phyloP scores from a whole-genome alignment of 2,113 vertebrate genomes.

The Misgurnus anguillicaudatus region DNA sequence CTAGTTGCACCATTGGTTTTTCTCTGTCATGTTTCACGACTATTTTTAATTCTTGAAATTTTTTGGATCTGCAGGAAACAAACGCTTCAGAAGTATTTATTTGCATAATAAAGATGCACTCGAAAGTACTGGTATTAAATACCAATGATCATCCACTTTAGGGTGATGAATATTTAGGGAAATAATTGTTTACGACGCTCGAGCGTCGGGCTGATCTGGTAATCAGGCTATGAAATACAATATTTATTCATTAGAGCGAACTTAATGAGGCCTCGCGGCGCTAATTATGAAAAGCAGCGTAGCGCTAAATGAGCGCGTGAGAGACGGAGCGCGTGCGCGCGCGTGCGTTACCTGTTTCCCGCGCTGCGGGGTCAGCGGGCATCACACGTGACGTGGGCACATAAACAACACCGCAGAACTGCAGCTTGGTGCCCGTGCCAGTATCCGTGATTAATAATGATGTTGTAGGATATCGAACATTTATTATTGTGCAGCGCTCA shows the following conservation, averaged over 20 bases:
- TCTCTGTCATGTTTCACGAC: too few species aligned
- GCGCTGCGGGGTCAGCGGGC: slow-evolving; percentile 28
- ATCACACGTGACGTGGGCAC: slow-evolving; percentile 7
- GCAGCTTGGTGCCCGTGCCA: slow-evolving; percentile 1
- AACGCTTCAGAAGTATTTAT: slow-evolving; percentile 77
- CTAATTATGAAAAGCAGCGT: slow-evolving; percentile 99
- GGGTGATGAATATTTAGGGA: slow-evolving; percentile 96
- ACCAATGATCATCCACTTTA: slow-evolving; percentile 93
- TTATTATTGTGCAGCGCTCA: slow-evolving; percentile 8
- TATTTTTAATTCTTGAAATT: slow-evolving; percentile 32
- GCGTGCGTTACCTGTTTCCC: slow-evolving; percentile 74
- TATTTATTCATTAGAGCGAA: slow-evolving; percentile 99
- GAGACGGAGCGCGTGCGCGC: slow-evolving; percentile 73
- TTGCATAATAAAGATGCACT: slow-evolving; percentile 83
- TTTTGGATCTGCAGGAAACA: slow-evolving; percentile 59
- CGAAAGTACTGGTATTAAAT: slow-evolving; percentile 86
- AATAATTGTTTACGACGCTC: slow-evolving; percentile 99
- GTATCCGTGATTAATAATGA: slow-evolving; percentile 37
- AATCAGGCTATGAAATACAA: slow-evolving; percentile 99
- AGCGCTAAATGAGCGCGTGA: slow-evolving; percentile 96
- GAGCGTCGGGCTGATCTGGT: slow-evolving; percentile 99
- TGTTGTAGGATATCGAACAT: slow-evolving; percentile 12
- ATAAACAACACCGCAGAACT: slow-evolving; percentile 10
- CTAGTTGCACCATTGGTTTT: too few species aligned
- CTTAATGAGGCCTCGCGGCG: slow-evolving; percentile 99